Base-by-base conservation (phyloP, 2,888 invertebrate genomes). In the Hypercompe scribonia region DNA sequence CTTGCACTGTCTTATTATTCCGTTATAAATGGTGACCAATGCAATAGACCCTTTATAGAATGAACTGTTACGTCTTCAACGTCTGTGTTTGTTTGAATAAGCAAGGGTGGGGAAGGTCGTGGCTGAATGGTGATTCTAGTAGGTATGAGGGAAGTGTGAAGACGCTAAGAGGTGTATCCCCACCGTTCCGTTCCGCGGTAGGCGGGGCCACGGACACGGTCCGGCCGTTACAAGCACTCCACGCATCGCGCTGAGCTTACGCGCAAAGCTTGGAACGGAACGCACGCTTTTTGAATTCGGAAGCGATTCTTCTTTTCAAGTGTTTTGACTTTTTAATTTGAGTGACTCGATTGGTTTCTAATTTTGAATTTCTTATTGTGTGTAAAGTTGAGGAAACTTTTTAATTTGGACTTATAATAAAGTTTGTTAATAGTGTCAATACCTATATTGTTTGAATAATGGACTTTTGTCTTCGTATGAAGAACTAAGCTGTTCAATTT, bases 81-180 rank as follows among this genome's bases (percentile, higher is more conserved):
- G 34, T 78, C 75, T 21, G 65, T 10, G 33, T 63, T 46, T 63
- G 61, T 77, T 73, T 70, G 72, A 75, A 66, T 70, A 65, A 75
- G 71, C 82, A 81, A 87, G 88, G 90, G 89, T 72, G 87, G 76
- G 78, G 86, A 70, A 85, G 93, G 77, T 89, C 92, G 84, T 78
- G 76, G 71, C 79, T 81, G 63, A 81, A 79, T 89, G 92, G 94
- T 85, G 88, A 81, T 82, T 89, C 94, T 94, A 94, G 92, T 93
- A 93, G 94, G 93, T 92, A 93, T 90, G 88, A 90, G 90, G 92
- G 90, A 93, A 94, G 94, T 93, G 94, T 94, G 93, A 94, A 94
- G 93, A 93, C 91, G 93, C 92, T 94, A 94, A 94, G 93, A 94
- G 94, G 94, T 94, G 94, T 93, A 92, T 92, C 93, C 91, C 90